phyloP scores from a whole-genome alignment of 2,113 vertebrate species.

The Brienomyrus longianalis region DNA sequence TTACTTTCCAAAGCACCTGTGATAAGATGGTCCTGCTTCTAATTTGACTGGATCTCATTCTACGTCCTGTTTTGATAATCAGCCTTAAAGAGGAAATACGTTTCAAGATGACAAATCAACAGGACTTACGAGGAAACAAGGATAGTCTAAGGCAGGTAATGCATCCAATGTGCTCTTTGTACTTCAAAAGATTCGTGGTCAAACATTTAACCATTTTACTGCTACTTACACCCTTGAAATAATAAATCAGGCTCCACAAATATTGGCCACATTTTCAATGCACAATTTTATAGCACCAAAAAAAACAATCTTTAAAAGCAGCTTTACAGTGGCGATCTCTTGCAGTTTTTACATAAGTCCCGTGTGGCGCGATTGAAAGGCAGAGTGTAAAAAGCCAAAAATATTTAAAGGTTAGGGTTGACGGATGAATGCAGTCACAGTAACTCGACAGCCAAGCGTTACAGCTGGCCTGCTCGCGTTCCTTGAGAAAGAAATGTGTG shows the following conservation, averaged over 20 bases:
- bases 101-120: not conserved
- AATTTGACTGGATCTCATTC: not conserved
- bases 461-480: not conserved
- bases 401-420: not conserved
- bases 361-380: not conserved
- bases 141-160: not conserved
- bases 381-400: not conserved
- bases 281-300: conserved; percentile 9
- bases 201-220: not conserved
- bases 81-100: not conserved
- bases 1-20: not conserved
- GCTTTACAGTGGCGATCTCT: not conserved
- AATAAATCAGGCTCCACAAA: not conserved
- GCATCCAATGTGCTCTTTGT: not conserved
- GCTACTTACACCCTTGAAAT: not conserved
- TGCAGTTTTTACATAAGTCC: not conserved
- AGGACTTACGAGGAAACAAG: not conserved
- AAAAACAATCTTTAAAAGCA: not conserved
- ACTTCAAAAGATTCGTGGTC: not conserved
- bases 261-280: conserved; percentile 3
- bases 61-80: not conserved
- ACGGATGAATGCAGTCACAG: not conserved
- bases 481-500: not conserved
- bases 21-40: not conserved
- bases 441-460: not conserved